Evolutionary conservation across 2,888 invertebrate genomes (phyloP).

Genomic region (Pristionchus arcanus): DNA sequence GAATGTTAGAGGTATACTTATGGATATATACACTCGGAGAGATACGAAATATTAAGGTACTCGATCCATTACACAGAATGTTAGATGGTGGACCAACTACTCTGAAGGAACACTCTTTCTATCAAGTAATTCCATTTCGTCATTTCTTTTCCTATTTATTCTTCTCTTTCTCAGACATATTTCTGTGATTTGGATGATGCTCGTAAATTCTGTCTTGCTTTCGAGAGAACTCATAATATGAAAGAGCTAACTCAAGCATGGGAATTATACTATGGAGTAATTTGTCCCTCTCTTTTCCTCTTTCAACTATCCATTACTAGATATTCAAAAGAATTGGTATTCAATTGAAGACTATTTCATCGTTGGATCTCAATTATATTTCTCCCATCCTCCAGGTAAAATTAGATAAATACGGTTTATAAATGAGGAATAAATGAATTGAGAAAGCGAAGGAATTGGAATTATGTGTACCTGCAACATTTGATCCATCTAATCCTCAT

Average conservation of each 20-base stretch:
- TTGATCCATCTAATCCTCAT: conserved; percentile 90
- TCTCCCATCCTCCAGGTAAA: conserved; percentile 86
- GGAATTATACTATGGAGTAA: conserved; percentile 98
- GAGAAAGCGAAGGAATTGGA: conserved; percentile 88
- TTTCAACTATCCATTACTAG: conserved; percentile 41
- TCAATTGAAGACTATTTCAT: conserved; percentile 87
- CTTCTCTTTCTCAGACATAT: conserved; percentile 85
- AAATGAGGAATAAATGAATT: conserved; percentile 84
- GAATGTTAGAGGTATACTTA: conserved; percentile 88
- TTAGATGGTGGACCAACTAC: conserved; percentile 95
- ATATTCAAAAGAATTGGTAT: conserved; percentile 96
- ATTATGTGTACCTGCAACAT: conserved; percentile 97
- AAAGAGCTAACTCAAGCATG: conserved; percentile 94
- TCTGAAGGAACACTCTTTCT: conserved; percentile 96
- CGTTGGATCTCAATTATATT: conserved; percentile 88
- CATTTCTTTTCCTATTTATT: not conserved
- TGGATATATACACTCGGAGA: not conserved
- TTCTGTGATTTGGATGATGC: conserved; percentile 95
- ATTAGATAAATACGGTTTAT: conserved; percentile 54
- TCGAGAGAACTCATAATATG: conserved; percentile 88
- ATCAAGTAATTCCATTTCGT: conserved; percentile 83
- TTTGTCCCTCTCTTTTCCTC: conserved; percentile 18
- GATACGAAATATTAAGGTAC: conserved; percentile 81
- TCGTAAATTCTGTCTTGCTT: conserved; percentile 94
- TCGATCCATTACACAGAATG: conserved; percentile 95